phyloP scores from a whole-genome alignment of 1,140 invertebrate genomes.

The Aphelenchoides besseyi region DNA sequence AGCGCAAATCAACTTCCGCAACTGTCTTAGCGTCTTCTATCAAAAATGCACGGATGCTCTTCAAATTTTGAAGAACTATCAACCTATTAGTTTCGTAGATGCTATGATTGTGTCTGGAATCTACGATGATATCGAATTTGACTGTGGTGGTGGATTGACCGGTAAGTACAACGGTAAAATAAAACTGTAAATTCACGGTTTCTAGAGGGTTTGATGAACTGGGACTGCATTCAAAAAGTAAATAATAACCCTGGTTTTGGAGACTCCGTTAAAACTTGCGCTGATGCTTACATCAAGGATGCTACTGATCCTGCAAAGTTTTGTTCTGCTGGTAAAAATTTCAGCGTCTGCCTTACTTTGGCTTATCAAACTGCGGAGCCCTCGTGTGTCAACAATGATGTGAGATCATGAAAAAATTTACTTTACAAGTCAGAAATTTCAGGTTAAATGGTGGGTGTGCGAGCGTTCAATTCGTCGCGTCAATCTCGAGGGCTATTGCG shows the following conservation, averaged over 20 bases:
- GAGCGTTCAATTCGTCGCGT: neutral
- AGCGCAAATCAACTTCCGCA: conserved; percentile 1
- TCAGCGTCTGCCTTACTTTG: neutral
- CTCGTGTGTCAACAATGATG: neutral
- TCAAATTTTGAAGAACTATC: neutral
- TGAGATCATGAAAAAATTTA: neutral
- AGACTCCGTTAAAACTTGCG: neutral
- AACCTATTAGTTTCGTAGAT: neutral
- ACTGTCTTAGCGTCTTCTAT: neutral
- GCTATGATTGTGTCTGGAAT: neutral
- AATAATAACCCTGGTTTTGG: neutral
- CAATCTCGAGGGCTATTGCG: conserved; percentile 4
- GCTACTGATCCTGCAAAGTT: neutral
- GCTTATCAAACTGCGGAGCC: neutral
- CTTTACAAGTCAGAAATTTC: neutral
- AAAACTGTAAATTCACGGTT: neutral
- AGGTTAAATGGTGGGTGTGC: conserved; percentile 4
- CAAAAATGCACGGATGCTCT: neutral
- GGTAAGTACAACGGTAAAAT: neutral
- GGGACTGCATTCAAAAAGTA: neutral
- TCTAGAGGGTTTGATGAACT: neutral
- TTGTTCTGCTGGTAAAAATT: conserved; percentile 1
- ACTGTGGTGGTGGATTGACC: conserved; percentile 5
- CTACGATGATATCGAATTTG: conserved; percentile 13
- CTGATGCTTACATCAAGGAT: neutral